Evolutionary conservation across 2,113 vertebrate species (phyloP).

Genomic region (Calyptommatus sinebrachiatus): DNA sequence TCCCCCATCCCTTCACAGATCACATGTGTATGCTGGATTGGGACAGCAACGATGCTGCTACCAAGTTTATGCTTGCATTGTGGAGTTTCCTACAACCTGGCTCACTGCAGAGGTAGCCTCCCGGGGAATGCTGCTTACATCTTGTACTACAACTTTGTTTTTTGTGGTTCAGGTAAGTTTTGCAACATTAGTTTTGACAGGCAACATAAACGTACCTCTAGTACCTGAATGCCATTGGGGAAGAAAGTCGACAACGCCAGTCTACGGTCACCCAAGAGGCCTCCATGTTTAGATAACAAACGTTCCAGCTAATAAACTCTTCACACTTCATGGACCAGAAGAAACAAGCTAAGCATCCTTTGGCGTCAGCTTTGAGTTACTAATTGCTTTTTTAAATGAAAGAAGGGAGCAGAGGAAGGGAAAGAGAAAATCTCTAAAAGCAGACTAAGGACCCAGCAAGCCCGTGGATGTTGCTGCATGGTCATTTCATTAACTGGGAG

Average conservation of each 20-base stretch:
- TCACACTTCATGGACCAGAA: constrained; percentile 14
- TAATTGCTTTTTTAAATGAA: too few relatives aligned
- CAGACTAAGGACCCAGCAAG: not conserved
- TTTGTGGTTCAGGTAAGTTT: not conserved
- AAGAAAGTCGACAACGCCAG: not conserved
- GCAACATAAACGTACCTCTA: not conserved
- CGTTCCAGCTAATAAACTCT: not conserved
- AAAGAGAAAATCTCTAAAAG: too few relatives aligned
- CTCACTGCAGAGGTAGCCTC: not conserved
- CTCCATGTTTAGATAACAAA: not conserved
- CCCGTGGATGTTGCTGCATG: not conserved
- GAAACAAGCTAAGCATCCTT: not conserved
- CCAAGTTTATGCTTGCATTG: too few relatives aligned
- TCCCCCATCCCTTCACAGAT: too few relatives aligned
- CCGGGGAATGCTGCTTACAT: not conserved
- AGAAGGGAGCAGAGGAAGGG: not conserved
- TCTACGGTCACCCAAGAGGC: not conserved
- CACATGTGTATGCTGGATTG: too few relatives aligned
- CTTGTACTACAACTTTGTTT: constrained; percentile 13
- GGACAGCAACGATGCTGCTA: too few relatives aligned
- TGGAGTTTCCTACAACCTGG: not conserved
- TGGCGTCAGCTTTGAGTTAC: too few relatives aligned
- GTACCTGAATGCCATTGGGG: too few relatives aligned
- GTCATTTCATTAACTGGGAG: not conserved
- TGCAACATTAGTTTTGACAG: not conserved